Evolutionary conservation across 2,888 invertebrate species (phyloP).

Genomic region (Icerya purchasi): DNA sequence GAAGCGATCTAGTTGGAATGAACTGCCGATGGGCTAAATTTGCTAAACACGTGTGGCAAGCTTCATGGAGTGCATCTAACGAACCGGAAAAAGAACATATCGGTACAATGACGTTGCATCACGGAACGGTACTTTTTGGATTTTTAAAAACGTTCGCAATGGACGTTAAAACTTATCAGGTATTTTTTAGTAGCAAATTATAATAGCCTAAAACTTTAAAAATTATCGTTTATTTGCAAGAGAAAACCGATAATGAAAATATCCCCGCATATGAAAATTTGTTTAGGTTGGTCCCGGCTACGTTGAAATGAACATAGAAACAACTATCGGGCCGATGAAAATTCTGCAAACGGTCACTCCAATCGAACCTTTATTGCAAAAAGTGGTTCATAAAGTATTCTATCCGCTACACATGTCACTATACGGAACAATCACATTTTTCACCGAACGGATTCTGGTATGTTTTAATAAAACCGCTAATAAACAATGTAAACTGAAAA

Average conservation of each 20-base stretch:
- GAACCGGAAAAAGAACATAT: slow-evolving; percentile 34
- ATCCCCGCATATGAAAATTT: neutral
- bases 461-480: slow-evolving; percentile 16
- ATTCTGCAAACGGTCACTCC: slow-evolving; percentile 62
- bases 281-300: slow-evolving; percentile 48
- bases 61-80: slow-evolving; percentile 32
- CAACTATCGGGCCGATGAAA: slow-evolving; percentile 35
- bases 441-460: slow-evolving; percentile 48
- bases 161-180: slow-evolving; percentile 43
- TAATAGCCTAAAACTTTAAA: no score
- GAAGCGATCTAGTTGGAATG: slow-evolving; percentile 26
- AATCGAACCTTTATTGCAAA: slow-evolving; percentile 48
- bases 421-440: slow-evolving; percentile 40
- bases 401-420: slow-evolving; percentile 37
- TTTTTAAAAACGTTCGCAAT: slow-evolving; percentile 33
- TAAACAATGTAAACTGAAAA: no score
- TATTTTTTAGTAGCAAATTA: slow-evolving; percentile 24
- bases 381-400: slow-evolving; percentile 56
- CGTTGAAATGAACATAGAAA: slow-evolving; percentile 43
- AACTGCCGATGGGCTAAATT: slow-evolving; percentile 24
- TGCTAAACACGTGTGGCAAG: slow-evolving; percentile 38
- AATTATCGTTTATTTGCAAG: no score
- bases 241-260: no score
- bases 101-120: slow-evolving; percentile 38
- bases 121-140: slow-evolving; percentile 38